Evolutionary conservation across 2,888 invertebrate genomes (phyloP).

Genomic region (Pammene fasciana): DNA sequence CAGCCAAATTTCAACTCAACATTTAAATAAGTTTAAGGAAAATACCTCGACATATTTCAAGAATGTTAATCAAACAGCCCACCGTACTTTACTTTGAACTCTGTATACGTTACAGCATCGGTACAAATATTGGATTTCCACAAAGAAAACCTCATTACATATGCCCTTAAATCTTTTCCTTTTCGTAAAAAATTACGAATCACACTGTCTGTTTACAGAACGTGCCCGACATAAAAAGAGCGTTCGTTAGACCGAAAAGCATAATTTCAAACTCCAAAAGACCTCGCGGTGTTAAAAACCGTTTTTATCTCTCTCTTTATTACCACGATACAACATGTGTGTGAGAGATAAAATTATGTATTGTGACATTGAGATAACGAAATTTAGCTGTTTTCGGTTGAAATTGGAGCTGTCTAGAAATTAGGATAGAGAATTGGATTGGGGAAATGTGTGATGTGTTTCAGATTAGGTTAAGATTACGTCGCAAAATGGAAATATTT

Average conservation of each 20-base stretch:
- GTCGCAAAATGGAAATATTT: background rate
- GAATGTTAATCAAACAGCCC: background rate
- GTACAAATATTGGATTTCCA: background rate
- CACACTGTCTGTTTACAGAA: conserved; percentile 26
- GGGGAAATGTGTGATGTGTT: conserved; percentile 1
- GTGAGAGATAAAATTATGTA: conserved; percentile 31
- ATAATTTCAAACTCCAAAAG: background rate
- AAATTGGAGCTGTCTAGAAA: conserved; percentile 14
- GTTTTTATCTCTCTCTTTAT: conserved; percentile 14
- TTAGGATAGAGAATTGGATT: conserved; percentile 11
- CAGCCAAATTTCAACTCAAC: too few species aligned
- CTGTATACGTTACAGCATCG: background rate
- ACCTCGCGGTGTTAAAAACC: background rate
- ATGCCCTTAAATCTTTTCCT: conserved; percentile 5
- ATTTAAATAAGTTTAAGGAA: too few species aligned
- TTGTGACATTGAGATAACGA: conserved; percentile 20
- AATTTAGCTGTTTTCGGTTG: conserved; percentile 7
- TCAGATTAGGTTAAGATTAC: background rate
- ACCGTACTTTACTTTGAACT: background rate
- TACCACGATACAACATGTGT: conserved; percentile 8
- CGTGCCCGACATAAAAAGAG: conserved; percentile 21
- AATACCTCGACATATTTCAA: background rate
- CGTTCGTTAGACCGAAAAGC: background rate
- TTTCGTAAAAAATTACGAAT: conserved; percentile 30
- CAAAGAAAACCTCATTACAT: conserved; percentile 14